Conservation (phyloP, 30 jellyfish, hydroid and myxozoan genomes). For the Hydractinia echinata region DNA sequence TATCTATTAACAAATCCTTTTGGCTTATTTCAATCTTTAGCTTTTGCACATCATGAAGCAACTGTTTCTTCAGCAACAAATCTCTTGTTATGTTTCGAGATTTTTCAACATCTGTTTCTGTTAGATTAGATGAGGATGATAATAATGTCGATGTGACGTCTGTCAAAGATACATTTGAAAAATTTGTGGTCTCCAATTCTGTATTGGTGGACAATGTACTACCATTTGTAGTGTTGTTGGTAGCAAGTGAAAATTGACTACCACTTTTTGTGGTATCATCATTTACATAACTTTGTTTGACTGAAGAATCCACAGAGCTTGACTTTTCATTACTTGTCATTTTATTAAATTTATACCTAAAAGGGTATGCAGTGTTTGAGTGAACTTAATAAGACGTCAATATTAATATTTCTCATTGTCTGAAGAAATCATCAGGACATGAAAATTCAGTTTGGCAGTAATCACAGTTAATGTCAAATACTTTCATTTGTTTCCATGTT, state of each 20-base stretch:
- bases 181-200: neutral
- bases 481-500: no score
- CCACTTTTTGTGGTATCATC: neutral
- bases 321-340: neutral
- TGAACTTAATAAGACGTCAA: no score
- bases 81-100: constrained; percentile 49
- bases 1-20: constrained; percentile 63
- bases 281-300: neutral
- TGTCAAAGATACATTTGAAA: neutral
- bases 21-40: constrained; percentile 71
- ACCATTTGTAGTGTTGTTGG: neutral
- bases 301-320: neutral
- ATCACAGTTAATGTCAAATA: no score
- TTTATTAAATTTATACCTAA: no score
- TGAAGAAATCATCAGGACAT: no score
- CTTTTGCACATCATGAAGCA: constrained; percentile 72
- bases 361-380: no score
- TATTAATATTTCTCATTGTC: no score
- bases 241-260: neutral
- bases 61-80: constrained; percentile 52
- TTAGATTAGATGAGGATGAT: constrained; percentile 15
- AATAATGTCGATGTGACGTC: neutral
- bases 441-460: no score
- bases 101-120: constrained; percentile 31
- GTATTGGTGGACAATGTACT: neutral